Conservation (phyloP, 2,113 vertebrate species). For the Irena cyanogastra region DNA sequence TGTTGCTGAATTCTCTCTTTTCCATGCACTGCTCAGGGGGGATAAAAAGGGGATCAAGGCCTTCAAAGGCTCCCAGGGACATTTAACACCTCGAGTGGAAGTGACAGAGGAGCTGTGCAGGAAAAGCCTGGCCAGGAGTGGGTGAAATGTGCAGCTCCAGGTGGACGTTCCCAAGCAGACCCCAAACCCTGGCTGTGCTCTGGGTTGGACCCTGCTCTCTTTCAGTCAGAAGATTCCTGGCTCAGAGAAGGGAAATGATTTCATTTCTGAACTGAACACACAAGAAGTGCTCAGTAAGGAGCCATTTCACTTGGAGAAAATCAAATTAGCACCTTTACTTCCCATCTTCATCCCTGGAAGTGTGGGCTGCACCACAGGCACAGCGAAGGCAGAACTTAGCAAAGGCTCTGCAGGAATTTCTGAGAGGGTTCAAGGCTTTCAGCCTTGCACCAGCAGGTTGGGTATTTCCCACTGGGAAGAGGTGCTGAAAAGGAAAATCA, state of each 20-base stretch:
- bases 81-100: accelerated
- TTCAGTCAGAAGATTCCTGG: accelerated
- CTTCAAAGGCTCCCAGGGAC: not conserved
- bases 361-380: not conserved
- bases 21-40: not conserved
- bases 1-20: not conserved
- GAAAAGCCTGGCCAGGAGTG: not conserved
- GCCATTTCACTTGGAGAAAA: not conserved
- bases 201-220: not conserved
- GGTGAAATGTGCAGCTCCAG: not conserved
- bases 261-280: not conserved
- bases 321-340: accelerated
- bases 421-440: not conserved
- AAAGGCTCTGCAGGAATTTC: not conserved
- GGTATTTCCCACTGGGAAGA: not conserved
- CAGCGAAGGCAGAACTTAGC: not conserved
- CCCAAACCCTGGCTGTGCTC: not conserved
- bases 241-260: not conserved
- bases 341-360: not conserved
- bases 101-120: not conserved
- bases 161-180: not conserved
- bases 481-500: not conserved
- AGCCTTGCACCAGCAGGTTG: not conserved
- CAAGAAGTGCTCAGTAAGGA: accelerated
- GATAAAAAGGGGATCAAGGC: not conserved